Conservation (phyloP, 2,888 invertebrate species). For the Periphyllus acericola region DNA sequence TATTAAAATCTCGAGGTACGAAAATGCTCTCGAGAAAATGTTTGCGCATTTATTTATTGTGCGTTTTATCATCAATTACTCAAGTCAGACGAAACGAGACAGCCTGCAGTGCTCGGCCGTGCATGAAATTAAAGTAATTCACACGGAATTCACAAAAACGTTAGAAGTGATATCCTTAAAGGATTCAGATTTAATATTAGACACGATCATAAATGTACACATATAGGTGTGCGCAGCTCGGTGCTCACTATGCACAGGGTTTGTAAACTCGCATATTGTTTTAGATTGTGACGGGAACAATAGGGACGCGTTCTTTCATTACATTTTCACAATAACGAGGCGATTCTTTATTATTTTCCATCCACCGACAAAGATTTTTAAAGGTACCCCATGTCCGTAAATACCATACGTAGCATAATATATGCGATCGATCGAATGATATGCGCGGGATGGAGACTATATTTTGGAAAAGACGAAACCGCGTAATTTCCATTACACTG, state of each 20-base stretch:
- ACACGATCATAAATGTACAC: neutral
- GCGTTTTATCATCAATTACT: conserved; percentile 20
- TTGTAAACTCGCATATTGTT: neutral
- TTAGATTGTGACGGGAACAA: neutral
- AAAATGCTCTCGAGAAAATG: neutral
- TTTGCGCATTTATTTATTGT: neutral
- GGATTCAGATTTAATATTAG: neutral
- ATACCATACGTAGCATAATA: no score
- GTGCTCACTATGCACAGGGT: neutral
- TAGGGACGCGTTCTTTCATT: neutral
- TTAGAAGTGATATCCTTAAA: conserved; percentile 15
- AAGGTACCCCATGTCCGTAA: no score
- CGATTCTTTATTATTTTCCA: no score
- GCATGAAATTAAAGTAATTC: conserved; percentile 39
- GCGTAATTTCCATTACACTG: no score
- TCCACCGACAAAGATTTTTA: no score
- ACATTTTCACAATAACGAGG: neutral
- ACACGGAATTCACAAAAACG: neutral
- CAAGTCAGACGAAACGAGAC: neutral
- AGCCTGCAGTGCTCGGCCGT: neutral
- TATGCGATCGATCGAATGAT: no score
- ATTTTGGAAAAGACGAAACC: no score
- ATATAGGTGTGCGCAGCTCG: neutral
- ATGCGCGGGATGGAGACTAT: no score
- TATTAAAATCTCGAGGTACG: neutral